Percentiles rank a stretch among this genome's conserved stretches.
Conservation (phyloP, 2,888 invertebrate species). For the Euspilapteryx auroguttella region DNA sequence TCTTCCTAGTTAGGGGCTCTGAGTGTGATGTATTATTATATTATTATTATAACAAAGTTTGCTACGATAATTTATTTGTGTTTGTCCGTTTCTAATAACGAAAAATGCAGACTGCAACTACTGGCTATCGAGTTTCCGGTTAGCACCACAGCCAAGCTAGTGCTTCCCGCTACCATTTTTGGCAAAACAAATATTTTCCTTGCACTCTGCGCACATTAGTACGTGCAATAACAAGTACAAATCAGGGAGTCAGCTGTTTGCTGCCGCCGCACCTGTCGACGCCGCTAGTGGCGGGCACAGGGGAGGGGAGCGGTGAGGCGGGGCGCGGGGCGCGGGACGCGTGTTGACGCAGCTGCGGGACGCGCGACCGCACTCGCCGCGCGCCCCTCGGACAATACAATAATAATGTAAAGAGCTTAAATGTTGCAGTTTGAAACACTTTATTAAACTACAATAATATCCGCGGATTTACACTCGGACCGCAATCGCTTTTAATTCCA, state of each 20-base stretch:
- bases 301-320: too few species aligned
- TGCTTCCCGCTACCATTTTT: too few species aligned
- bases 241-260: constrained; percentile 3
- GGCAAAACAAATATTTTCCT: constrained; percentile 15
- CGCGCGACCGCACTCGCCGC: constrained; percentile 2
- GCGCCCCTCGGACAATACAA: constrained; percentile 26
- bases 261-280: constrained; percentile 1
- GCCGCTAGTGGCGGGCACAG: constrained; percentile 1
- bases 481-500: too few species aligned
- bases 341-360: constrained; percentile 18
- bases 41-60: too few species aligned
- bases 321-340: not conserved
- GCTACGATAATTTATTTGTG: too few species aligned
- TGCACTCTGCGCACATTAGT: constrained; percentile 14
- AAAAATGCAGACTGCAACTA: too few species aligned
- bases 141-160: too few species aligned
- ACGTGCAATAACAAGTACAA: constrained; percentile 10
- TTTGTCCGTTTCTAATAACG: too few species aligned
- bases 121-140: too few species aligned
- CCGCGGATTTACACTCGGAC: too few species aligned
- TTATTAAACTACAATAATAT: constrained; percentile 15
- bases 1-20: too few species aligned
- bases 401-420: constrained; percentile 42
- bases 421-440: constrained; percentile 27
- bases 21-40: too few species aligned